Percentiles rank a stretch among this genome's conserved stretches.
These are phyloP conservation scores for Heliothis peltigera DNA, from an alignment of 2,888 invertebrate genomes.

Conservation along the genomic window DNA sequence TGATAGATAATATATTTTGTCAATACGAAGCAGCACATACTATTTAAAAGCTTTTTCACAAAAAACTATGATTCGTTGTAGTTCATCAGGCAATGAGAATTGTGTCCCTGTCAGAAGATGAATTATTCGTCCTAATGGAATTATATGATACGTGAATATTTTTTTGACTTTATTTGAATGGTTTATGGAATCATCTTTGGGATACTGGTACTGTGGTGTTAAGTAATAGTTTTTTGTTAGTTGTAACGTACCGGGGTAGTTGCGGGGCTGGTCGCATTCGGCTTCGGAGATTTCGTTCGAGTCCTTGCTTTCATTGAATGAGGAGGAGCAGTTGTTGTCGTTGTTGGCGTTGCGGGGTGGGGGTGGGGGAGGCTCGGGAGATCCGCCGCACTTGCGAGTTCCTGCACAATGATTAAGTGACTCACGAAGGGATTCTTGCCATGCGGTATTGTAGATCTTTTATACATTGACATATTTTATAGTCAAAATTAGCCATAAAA, in stretches of 20 bases:
- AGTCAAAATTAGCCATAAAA: too few relatives aligned
- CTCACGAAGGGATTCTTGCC: neutral
- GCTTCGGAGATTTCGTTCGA: conserved; percentile 98
- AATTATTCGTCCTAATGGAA: conserved; percentile 21
- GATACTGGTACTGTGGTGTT: too few relatives aligned
- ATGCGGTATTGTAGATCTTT: too few relatives aligned
- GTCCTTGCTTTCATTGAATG: conserved; percentile 97
- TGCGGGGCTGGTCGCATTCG: conserved; percentile 96
- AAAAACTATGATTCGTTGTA: conserved; percentile 65
- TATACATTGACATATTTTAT: too few relatives aligned
- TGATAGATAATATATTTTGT: conserved; percentile 7
- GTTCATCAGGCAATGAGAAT: conserved; percentile 27
- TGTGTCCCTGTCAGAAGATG: conserved; percentile 70
- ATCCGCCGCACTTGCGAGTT: conserved; percentile 83
- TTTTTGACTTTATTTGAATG: too few relatives aligned
- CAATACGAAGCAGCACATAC: conserved; percentile 45
- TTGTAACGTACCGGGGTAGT: conserved; percentile 93
- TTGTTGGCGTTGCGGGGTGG: conserved; percentile 95
- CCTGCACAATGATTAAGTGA: conserved; percentile 62
- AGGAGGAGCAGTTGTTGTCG: conserved; percentile 94
- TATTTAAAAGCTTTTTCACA: conserved; percentile 41
- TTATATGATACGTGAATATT: conserved; percentile 5
- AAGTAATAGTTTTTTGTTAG: neutral
- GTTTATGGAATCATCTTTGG: too few relatives aligned
- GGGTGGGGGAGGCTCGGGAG: conserved; percentile 92